These are phyloP conservation scores for Catagonus wagneri DNA, from an alignment of 2,113 vertebrate species.

Conservation along the genomic window DNA sequence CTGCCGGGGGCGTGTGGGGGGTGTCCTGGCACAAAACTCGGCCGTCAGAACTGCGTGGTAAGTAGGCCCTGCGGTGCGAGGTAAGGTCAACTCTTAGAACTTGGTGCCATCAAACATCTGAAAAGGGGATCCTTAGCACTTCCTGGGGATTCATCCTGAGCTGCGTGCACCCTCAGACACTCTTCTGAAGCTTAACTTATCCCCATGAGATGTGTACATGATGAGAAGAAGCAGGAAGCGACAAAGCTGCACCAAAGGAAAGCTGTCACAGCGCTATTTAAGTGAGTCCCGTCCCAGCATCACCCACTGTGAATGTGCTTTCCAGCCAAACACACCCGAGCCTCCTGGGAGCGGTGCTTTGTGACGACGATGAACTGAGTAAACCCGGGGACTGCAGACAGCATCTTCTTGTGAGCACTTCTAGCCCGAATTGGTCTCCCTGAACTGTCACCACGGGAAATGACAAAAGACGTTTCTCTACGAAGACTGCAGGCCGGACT, in stretches of 20 bases:
- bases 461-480: conserved; percentile 24
- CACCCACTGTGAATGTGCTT: not conserved
- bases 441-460: not conserved
- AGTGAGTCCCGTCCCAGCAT: not conserved
- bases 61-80: not conserved
- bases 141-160: not conserved
- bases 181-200: not conserved
- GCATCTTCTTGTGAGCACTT: not conserved
- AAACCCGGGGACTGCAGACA: not conserved
- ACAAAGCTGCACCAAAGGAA: not conserved
- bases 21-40: not conserved
- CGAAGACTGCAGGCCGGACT: not conserved
- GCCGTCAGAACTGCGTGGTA: not conserved
- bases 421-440: not conserved
- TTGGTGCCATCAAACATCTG: not conserved
- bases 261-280: not conserved
- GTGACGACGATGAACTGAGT: not conserved
- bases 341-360: not conserved
- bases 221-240: not conserved
- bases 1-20: not conserved
- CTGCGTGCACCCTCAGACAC: not conserved
- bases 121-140: not conserved
- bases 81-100: not conserved
- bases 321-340: not conserved
- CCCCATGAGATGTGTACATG: not conserved